Evolutionary conservation across 2,113 vertebrate genomes (phyloP).

Genomic region (Falco punctatus): DNA sequence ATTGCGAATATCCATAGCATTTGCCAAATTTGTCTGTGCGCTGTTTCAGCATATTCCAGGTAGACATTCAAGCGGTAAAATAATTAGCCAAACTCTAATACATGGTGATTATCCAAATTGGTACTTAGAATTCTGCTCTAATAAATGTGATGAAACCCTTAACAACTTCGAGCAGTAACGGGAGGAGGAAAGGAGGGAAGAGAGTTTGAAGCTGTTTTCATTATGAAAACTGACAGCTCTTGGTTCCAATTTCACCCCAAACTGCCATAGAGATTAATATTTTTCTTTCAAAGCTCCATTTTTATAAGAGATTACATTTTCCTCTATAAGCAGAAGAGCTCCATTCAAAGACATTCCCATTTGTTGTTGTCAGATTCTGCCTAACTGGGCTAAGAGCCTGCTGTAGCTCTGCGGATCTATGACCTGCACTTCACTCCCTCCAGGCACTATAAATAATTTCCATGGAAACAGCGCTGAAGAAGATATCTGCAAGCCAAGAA

Average conservation of each 20-base stretch:
- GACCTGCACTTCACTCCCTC: conserved; percentile 57
- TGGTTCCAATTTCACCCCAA: background rate
- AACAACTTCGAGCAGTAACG: background rate
- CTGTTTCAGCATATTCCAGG: background rate
- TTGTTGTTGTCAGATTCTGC: conserved; percentile 56
- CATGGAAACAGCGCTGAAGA: conserved; percentile 77
- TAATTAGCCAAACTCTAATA: conserved; percentile 2
- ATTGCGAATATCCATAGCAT: background rate
- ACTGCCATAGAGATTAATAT: conserved; percentile 28
- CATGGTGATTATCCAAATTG: background rate
- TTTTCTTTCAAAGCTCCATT: conserved; percentile 38
- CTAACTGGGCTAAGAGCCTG: conserved; percentile 50
- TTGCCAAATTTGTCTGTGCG: background rate
- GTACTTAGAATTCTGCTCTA: background rate
- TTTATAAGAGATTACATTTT: conserved; percentile 32
- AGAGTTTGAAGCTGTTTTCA: background rate
- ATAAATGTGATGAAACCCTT: background rate
- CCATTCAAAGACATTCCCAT: conserved; percentile 37
- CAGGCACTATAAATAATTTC: conserved; percentile 77
- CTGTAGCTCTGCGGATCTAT: conserved; percentile 42
- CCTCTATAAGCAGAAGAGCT: conserved; percentile 23
- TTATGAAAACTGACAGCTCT: background rate
- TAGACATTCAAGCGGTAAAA: background rate
- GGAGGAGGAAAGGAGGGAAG: background rate
- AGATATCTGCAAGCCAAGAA: conserved; percentile 65